phyloP scores from a whole-genome alignment of 2,888 invertebrate species.

The Apantesis nais region DNA sequence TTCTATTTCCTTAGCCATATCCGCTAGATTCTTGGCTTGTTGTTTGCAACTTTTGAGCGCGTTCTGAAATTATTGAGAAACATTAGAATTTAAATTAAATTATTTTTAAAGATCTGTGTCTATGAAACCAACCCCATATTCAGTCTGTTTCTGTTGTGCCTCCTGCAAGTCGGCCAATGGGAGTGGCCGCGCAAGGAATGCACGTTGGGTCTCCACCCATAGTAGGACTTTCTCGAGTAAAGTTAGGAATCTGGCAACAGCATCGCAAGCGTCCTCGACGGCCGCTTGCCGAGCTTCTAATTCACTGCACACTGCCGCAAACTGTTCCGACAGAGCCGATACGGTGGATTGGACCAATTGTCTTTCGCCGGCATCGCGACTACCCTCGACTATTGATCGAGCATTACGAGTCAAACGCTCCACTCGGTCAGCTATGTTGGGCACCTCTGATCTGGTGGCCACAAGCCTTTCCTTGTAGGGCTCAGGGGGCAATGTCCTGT shows the following conservation, averaged over 20 bases:
- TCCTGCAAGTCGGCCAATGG: slow-evolving; percentile 92
- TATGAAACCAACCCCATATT: slow-evolving; percentile 89
- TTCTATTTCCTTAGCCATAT: slow-evolving; percentile 96
- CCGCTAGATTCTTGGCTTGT: slow-evolving; percentile 94
- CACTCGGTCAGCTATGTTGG: slow-evolving; percentile 89
- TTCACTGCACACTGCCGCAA: slow-evolving; percentile 91
- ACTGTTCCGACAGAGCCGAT: slow-evolving; percentile 90
- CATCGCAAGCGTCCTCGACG: slow-evolving; percentile 94
- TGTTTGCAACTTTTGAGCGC: slow-evolving; percentile 96
- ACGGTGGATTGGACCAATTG: slow-evolving; percentile 91
- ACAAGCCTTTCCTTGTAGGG: slow-evolving; percentile 91
- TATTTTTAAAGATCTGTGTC: background rate
- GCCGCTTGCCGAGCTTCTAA: slow-evolving; percentile 93
- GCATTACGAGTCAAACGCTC: slow-evolving; percentile 93
- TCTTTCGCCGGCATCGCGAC: slow-evolving; percentile 91
- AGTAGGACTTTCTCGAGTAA: slow-evolving; percentile 92
- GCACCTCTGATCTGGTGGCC: slow-evolving; percentile 91
- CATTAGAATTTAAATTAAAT: slow-evolving; percentile 19
- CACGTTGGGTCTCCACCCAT: slow-evolving; percentile 93
- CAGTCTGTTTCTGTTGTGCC: slow-evolving; percentile 93
- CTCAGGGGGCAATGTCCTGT: slow-evolving; percentile 91
- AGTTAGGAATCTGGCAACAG: slow-evolving; percentile 94
- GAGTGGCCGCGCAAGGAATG: slow-evolving; percentile 92
- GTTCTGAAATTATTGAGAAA: slow-evolving; percentile 83
- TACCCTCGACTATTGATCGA: slow-evolving; percentile 91